Evolutionary conservation across 2,797 vertebrate species (phyloP).

Genomic region (Sebastes minor): DNA sequence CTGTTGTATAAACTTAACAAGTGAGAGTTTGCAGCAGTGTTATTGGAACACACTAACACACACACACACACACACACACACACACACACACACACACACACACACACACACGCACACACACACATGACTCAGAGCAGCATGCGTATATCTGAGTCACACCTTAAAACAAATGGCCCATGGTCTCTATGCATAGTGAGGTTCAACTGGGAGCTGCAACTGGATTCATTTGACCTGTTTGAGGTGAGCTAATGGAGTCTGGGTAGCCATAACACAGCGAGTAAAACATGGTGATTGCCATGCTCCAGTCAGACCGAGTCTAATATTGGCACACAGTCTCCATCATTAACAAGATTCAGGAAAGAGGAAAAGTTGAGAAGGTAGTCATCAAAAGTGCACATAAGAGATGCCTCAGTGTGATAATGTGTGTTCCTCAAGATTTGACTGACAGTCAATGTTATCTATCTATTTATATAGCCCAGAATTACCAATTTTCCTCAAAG

Average conservation of each 20-base stretch:
- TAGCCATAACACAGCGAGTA: constrained; percentile 34
- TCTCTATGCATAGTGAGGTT: constrained; percentile 9
- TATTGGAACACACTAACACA: not conserved
- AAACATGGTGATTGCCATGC: constrained; percentile 21
- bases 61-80: not conserved
- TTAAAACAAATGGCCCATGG: constrained; percentile 43
- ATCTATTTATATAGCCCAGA: not conserved
- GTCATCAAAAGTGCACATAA: not conserved
- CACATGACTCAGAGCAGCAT: constrained; percentile 36
- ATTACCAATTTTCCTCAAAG: not conserved
- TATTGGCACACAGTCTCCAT: not conserved
- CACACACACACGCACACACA: not conserved
- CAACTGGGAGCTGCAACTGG: constrained; percentile 25
- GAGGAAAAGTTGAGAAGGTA: constrained; percentile 12
- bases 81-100: not conserved
- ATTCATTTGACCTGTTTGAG: constrained; percentile 43
- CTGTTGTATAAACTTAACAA: constrained; percentile 41
- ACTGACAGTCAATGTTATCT: not conserved
- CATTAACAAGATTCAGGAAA: constrained; percentile 27
- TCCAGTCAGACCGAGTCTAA: constrained; percentile 7
- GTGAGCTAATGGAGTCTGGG: constrained; percentile 46
- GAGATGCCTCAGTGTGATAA: not conserved
- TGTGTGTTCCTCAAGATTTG: not conserved
- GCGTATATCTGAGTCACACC: constrained; percentile 45
- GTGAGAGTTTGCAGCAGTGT: constrained; percentile 1